These are phyloP conservation scores for Potorous gilbertii DNA, from an alignment of 2,797 vertebrate genomes.

Conservation along the genomic window DNA sequence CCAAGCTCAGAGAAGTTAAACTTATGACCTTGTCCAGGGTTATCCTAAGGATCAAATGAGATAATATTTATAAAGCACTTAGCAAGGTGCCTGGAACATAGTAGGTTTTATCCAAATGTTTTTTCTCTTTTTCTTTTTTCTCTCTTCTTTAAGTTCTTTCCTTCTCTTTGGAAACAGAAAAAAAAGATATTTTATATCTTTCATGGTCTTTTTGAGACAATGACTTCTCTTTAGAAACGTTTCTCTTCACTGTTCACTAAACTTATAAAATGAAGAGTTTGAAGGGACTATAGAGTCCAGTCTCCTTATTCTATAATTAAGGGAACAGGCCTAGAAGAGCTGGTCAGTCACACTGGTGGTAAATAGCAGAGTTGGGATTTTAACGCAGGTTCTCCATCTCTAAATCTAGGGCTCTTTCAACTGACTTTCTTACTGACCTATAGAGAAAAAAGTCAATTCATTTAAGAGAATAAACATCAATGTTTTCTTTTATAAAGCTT, in stretches of 20 bases:
- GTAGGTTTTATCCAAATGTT: neutral
- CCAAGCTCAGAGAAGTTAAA: neutral
- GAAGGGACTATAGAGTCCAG: neutral
- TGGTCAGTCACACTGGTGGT: neutral
- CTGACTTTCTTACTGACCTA: neutral
- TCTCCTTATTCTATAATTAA: neutral
- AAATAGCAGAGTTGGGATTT: neutral
- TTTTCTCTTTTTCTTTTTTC: neutral
- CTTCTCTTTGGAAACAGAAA: neutral
- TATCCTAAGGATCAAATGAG: neutral
- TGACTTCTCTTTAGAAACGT: neutral
- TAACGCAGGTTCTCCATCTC: conserved; percentile 15
- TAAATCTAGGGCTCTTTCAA: neutral
- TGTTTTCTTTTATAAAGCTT: conserved; percentile 27
- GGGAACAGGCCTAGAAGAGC: neutral
- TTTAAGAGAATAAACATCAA: neutral
- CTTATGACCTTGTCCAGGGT: neutral
- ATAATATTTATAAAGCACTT: neutral
- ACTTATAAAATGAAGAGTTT: neutral
- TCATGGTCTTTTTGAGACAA: neutral
- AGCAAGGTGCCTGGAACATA: neutral
- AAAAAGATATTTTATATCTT: neutral
- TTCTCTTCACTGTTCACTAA: neutral
- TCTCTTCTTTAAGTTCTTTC: neutral
- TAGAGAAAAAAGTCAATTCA: neutral